phyloP scores from a whole-genome alignment of 2,888 invertebrate species.

The Oxytorus armatus region DNA sequence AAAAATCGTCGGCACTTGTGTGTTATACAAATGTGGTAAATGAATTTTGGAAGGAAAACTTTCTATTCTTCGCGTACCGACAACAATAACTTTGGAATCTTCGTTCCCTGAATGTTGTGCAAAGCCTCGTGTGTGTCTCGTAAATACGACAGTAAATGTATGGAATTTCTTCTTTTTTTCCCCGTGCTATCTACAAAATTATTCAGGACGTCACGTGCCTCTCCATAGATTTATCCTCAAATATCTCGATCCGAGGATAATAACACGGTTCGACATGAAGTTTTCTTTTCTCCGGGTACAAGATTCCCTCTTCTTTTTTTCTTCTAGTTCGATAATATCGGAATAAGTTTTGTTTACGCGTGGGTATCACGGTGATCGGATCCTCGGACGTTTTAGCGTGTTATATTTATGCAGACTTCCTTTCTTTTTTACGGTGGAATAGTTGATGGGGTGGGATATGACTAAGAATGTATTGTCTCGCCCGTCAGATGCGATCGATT shows the following conservation, averaged over 20 bases:
- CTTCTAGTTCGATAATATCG: constrained; percentile 33
- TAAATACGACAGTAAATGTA: constrained; percentile 33
- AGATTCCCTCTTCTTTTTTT: not conserved
- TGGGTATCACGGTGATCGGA: not conserved
- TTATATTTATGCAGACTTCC: constrained; percentile 7
- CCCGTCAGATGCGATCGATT: constrained; percentile 51
- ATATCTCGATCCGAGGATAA: not conserved
- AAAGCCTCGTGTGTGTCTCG: not conserved
- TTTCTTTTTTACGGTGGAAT: constrained; percentile 13
- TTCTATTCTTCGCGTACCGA: constrained; percentile 17
- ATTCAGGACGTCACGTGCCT: not conserved
- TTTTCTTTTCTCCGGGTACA: constrained; percentile 1
- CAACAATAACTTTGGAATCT: constrained; percentile 22
- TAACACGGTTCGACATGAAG: constrained; percentile 3
- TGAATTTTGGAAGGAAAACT: not conserved
- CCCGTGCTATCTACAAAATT: constrained; percentile 22
- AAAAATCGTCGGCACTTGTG: too few species aligned
- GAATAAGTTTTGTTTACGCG: constrained; percentile 8
- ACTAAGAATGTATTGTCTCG: constrained; percentile 51
- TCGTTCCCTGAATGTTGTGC: constrained; percentile 20
- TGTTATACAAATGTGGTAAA: too few species aligned
- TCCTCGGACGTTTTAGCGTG: not conserved
- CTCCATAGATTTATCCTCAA: not conserved
- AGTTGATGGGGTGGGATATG: constrained; percentile 30
- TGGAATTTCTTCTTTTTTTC: not conserved